Evolutionary conservation across 1,140 invertebrate genomes (phyloP), one percentile per base, ranked within the genome.

Genomic region (Trinorchestia longiramus): DNA sequence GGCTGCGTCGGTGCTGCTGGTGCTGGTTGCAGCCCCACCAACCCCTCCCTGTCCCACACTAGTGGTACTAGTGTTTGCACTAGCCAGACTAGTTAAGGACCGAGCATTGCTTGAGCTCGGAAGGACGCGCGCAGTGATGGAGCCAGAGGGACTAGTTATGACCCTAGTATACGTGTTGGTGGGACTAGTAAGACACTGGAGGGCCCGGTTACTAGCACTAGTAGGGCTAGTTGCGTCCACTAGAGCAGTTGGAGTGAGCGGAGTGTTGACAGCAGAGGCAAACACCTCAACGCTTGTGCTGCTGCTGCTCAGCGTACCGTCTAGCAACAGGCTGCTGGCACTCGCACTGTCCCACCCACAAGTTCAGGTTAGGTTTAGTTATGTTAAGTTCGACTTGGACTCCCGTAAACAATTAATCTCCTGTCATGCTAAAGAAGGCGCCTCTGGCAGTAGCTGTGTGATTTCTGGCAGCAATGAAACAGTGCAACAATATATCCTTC

Each of bases 271-370:
- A 0, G 92, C 92, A 11, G 92, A 94, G 92, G 43, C 43, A n/a
- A 43, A 94, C 6, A 94, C 92, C 44, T 94, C 92, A 40, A 45
- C 92, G 44, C 92, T 94, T 0, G 92, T 40, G 44, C 92, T 47
- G 92, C 92, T 94, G 92, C 92, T 94, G 92, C 92, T 94, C 92
- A 94, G 44, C 3, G 92, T 94, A 11, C 92, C 92, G 44, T 94
- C 92, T 3, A 91, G 88, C 92, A 94, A 17, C 43, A 94, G 92
- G 44, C 43, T 45, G 92, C 43, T 94, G 6, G 92, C 92, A 47
- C 92, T 94, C 43, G 44, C 43, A 44, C 92, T 94, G 15, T 3
- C 62, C 44, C 8, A 23, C 43, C 92, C 1, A 15, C 40, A 43
- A 42, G 15, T 4, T 41, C 88, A 43, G 88, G 88, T 77, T 77